These are phyloP conservation scores for Pelobates cultripes DNA, from an alignment of 2,797 vertebrate genomes.

Conservation along the genomic window DNA sequence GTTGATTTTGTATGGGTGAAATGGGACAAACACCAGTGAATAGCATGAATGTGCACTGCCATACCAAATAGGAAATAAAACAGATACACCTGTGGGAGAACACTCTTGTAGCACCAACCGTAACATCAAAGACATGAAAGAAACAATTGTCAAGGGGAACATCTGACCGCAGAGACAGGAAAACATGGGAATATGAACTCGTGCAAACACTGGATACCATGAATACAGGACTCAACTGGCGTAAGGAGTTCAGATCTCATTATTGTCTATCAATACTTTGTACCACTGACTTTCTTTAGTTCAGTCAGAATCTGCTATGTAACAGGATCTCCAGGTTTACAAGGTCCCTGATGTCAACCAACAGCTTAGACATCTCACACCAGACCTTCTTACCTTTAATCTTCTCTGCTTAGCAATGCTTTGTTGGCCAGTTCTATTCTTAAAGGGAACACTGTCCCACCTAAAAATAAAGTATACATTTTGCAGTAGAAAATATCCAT, in stretches of 20 bases:
- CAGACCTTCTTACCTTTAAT: neutral
- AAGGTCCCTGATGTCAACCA: neutral
- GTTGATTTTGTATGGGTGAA: neutral
- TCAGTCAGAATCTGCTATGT: neutral
- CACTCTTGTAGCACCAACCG: neutral
- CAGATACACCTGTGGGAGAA: conserved; percentile 10
- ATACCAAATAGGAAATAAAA: neutral
- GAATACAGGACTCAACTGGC: conserved; percentile 6
- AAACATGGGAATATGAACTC: conserved; percentile 18
- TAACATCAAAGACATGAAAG: conserved; percentile 24
- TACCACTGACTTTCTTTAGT: conserved; percentile 4
- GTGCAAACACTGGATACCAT: neutral
- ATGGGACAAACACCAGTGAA: neutral
- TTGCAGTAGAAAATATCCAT: no score
- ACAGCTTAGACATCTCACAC: neutral
- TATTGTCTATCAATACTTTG: conserved; percentile 1
- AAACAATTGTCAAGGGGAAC: conserved; percentile 6
- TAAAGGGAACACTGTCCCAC: no score
- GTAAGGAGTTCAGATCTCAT: neutral
- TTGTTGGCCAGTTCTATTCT: no score
- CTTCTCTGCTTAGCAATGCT: neutral
- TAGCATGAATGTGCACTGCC: neutral
- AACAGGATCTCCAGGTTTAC: neutral
- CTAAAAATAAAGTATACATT: no score
- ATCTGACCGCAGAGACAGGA: neutral